phyloP scores from a whole-genome alignment of 2,888 invertebrate genomes.

The Nasonia oneida region DNA sequence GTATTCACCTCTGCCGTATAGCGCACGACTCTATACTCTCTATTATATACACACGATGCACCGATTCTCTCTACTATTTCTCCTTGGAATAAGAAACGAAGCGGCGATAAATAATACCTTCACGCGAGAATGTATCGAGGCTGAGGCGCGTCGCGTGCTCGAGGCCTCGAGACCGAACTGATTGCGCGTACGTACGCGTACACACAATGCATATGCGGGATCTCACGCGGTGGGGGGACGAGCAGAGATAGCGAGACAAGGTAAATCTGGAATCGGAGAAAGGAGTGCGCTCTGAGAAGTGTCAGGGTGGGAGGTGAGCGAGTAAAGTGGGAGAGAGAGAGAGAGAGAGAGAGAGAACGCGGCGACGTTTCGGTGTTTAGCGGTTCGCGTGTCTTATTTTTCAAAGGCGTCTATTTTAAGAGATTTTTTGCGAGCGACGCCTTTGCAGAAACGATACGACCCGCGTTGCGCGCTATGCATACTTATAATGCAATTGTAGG shows the following conservation, averaged over 20 bases:
- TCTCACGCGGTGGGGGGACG: neutral
- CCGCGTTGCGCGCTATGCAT: neutral
- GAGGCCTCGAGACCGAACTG: neutral
- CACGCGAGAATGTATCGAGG: neutral
- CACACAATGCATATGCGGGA: neutral
- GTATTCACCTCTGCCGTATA: neutral
- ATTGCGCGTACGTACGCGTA: neutral
- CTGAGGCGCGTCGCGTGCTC: neutral
- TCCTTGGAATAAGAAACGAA: neutral
- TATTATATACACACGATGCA: neutral
- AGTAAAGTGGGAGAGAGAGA: neutral
- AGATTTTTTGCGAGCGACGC: neutral
- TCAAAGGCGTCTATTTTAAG: neutral
- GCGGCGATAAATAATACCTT: neutral
- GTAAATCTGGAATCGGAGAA: constrained; percentile 25
- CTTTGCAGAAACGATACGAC: neutral
- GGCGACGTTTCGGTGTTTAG: neutral
- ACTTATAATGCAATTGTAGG: neutral
- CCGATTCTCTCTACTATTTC: neutral
- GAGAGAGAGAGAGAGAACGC: neutral
- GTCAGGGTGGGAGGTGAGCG: neutral
- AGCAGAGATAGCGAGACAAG: constrained; percentile 14
- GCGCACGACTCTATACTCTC: neutral
- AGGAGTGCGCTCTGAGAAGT: neutral
- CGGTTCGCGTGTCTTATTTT: neutral